phyloP scores from a whole-genome alignment of 2,888 invertebrate genomes.

The Cynaeus angustus region DNA sequence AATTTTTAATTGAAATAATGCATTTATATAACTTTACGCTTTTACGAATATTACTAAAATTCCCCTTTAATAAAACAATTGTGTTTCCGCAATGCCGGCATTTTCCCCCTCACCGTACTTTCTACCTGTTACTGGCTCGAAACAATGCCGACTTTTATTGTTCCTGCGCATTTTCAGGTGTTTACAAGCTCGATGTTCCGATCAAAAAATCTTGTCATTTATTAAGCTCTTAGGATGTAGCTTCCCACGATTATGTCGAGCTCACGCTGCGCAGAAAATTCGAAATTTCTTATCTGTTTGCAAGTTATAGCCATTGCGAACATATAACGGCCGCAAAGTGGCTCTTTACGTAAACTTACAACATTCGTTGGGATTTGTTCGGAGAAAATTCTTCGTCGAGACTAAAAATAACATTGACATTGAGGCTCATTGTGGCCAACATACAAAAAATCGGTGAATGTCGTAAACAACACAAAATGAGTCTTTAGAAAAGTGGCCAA shows the following conservation, averaged over 20 bases:
- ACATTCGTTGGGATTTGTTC: slow-evolving; percentile 4
- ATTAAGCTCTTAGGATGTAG: slow-evolving; percentile 32
- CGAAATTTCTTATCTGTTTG: slow-evolving; percentile 39
- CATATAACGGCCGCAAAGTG: slow-evolving; percentile 9
- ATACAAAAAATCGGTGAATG: slow-evolving; percentile 33
- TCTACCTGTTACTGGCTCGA: slow-evolving; percentile 23
- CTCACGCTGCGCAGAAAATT: slow-evolving; percentile 44
- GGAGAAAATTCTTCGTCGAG: background rate
- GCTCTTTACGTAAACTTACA: slow-evolving; percentile 11
- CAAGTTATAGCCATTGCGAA: slow-evolving; percentile 24
- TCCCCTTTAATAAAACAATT: slow-evolving; percentile 44
- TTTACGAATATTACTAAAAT: slow-evolving; percentile 57
- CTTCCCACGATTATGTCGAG: slow-evolving; percentile 43
- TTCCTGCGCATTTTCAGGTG: slow-evolving; percentile 23
- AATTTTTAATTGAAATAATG: slow-evolving; percentile 60
- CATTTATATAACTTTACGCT: slow-evolving; percentile 64
- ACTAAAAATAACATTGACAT: slow-evolving; percentile 30
- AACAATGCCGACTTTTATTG: slow-evolving; percentile 27
- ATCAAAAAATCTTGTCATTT: slow-evolving; percentile 37
- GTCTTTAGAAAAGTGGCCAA: slow-evolving; percentile 39
- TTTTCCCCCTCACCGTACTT: slow-evolving; percentile 31
- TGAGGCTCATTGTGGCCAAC: background rate
- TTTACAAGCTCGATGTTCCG: slow-evolving; percentile 6
- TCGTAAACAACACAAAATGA: slow-evolving; percentile 17
- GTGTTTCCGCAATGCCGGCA: slow-evolving; percentile 46